These are phyloP conservation scores for Onychostoma macrolepis DNA, from an alignment of 2,113 vertebrate genomes.

Conservation along the genomic window DNA sequence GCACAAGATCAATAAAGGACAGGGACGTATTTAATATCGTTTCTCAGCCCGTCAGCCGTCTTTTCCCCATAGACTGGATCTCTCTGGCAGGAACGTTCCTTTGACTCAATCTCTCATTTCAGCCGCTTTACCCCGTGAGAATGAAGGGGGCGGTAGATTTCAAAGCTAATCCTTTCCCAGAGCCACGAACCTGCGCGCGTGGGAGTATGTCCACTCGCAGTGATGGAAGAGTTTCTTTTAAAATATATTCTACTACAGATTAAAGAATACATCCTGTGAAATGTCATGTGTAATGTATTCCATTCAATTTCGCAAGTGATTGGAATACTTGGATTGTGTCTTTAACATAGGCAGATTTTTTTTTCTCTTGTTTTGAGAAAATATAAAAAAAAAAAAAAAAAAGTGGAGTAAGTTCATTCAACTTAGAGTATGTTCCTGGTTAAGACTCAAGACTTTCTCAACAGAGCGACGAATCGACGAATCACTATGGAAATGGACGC, in stretches of 20 bases:
- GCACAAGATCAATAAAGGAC: conserved; percentile 26
- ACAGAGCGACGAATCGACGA: too few relatives aligned
- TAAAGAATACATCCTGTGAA: background rate
- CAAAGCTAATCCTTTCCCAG: conserved; percentile 43
- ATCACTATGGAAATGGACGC: too few relatives aligned
- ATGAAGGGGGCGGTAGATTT: conserved; percentile 16
- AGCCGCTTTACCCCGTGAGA: conserved; percentile 10
- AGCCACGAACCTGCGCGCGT: conserved; percentile 10
- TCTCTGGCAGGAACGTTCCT: conserved; percentile 33
- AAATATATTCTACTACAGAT: background rate
- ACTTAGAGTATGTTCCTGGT: too few relatives aligned
- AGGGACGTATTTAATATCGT: conserved; percentile 34
- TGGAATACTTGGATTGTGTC: background rate
- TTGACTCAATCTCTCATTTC: conserved; percentile 41
- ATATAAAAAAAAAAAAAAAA: background rate
- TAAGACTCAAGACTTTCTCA: too few relatives aligned
- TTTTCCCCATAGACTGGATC: conserved; percentile 13
- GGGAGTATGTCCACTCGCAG: conserved; percentile 44
- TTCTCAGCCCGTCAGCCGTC: conserved; percentile 15
- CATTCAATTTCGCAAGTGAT: background rate
- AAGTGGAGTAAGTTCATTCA: too few relatives aligned
- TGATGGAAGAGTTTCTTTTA: background rate
- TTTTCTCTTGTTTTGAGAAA: background rate
- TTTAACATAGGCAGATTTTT: background rate
- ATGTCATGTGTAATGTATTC: background rate